phyloP scores from a whole-genome alignment of 2,888 invertebrate genomes.

The Syritta pipiens region DNA sequence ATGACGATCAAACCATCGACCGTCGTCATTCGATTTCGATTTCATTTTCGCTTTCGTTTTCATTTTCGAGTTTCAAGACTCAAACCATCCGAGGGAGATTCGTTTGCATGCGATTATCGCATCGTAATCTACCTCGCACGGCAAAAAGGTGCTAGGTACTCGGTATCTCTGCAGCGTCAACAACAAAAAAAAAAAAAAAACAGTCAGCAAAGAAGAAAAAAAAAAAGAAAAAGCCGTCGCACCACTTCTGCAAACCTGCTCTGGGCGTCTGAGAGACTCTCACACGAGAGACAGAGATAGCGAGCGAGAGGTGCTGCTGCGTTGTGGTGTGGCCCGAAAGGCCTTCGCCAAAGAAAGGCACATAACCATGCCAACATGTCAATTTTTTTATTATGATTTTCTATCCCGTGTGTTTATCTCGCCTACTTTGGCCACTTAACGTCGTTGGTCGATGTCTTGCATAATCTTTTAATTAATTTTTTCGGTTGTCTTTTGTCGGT shows the following conservation, averaged over 20 bases:
- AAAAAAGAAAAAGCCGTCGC: conserved; percentile 4
- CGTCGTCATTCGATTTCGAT: too few relatives aligned
- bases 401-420: not conserved
- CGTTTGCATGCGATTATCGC: conserved; percentile 3
- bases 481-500: conserved; percentile 25
- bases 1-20: too few relatives aligned
- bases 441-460: conserved; percentile 5
- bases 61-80: not conserved
- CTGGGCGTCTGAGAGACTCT: not conserved
- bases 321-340: too few relatives aligned
- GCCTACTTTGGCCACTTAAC: not conserved
- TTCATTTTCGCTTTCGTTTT: not conserved
- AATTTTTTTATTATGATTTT: not conserved
- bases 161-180: too few relatives aligned
- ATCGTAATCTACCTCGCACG: conserved; percentile 7
- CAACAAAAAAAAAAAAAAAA: conserved; percentile 1
- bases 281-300: not conserved
- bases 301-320: not conserved
- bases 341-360: conserved; percentile 19
- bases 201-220: not conserved
- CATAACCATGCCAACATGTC: conserved; percentile 28
- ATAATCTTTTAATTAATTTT: conserved; percentile 27
- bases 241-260: conserved; percentile 21
- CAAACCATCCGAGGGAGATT: not conserved
- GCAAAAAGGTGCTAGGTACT: too few relatives aligned